A percentile compares a stretch with the other conserved stretches of the same genome.
Evolutionary conservation across 2,113 vertebrate species (phyloP).

Genomic region (Myrmecobius fasciatus): DNA sequence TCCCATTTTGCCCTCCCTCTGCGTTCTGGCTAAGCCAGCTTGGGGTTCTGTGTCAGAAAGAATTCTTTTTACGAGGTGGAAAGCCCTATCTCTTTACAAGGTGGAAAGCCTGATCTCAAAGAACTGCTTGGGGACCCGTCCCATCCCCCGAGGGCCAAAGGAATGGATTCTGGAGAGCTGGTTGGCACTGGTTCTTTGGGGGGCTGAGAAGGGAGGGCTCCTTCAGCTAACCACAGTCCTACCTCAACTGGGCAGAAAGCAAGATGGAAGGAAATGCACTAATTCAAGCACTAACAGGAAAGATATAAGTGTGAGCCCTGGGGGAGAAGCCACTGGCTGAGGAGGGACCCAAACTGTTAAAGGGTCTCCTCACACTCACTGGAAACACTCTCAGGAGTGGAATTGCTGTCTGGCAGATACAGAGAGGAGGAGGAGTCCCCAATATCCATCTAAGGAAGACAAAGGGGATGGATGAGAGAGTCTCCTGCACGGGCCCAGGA

Average conservation of each 20-base stretch:
- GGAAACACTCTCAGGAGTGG: slow-evolving; percentile 45
- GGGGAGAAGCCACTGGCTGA: slow-evolving; percentile 22
- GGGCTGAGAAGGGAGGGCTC: slow-evolving; percentile 20
- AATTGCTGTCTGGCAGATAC: slow-evolving; percentile 23
- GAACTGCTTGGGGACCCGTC: slow-evolving; percentile 53
- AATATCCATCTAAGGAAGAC: not conserved
- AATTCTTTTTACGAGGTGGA: slow-evolving; percentile 64
- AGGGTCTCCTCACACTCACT: slow-evolving; percentile 47
- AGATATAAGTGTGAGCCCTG: slow-evolving; percentile 57
- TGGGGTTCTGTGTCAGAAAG: slow-evolving; percentile 71
- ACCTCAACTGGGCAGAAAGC: not conserved
- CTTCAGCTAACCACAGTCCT: slow-evolving; percentile 34
- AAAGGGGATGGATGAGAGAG: slow-evolving; percentile 15
- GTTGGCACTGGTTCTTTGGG: slow-evolving; percentile 28
- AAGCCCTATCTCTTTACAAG: slow-evolving; percentile 53
- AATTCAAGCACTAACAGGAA: not conserved
- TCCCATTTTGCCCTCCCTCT: slow-evolving; percentile 54
- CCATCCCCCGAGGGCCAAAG: slow-evolving; percentile 43
- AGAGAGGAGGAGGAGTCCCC: slow-evolving; percentile 16
- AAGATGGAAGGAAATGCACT: not conserved
- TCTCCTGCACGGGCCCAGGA: not conserved
- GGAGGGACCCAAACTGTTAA: slow-evolving; percentile 41
- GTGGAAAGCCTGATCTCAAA: slow-evolving; percentile 49
- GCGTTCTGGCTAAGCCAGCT: slow-evolving; percentile 49
- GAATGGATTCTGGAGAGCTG: slow-evolving; percentile 47